Percentiles rank a stretch among this genome's conserved stretches.
Conservation (phyloP, 2,797 vertebrate species). For the Vipera latastei region DNA sequence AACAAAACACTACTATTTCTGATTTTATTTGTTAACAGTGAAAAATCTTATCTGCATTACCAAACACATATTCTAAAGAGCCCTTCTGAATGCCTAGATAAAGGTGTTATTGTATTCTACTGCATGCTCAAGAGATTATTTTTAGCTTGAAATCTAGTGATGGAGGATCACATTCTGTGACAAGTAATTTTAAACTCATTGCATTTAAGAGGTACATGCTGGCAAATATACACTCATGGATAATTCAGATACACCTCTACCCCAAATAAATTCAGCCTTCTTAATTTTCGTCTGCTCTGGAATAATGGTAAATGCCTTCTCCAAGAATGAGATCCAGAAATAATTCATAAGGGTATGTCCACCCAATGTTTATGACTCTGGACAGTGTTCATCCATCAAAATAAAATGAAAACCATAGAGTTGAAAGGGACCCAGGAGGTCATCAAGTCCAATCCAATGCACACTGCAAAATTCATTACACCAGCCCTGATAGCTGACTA, state of each 20-base stretch:
- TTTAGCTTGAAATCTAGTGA: fast-evolving
- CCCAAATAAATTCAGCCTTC: background rate
- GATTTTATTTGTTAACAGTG: background rate
- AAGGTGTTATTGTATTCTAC: background rate
- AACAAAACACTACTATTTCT: background rate
- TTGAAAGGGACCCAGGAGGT: background rate
- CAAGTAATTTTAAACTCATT: background rate
- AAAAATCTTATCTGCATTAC: background rate
- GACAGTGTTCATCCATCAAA: background rate
- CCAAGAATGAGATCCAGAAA: background rate
- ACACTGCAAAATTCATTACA: background rate
- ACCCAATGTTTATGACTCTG: background rate
- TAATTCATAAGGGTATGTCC: background rate
- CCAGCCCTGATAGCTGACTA: background rate
- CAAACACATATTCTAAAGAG: background rate
- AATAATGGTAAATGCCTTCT: background rate
- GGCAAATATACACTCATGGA: background rate
- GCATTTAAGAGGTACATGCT: background rate
- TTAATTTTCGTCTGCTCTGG: background rate
- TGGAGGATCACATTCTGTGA: background rate
- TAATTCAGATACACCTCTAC: background rate
- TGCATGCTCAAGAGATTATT: background rate
- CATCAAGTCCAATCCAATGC: background rate
- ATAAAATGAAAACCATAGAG: background rate
- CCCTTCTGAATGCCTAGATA: background rate